Conservation (phyloP, 2,113 vertebrate genomes). For the Empidonax alnorum region DNA sequence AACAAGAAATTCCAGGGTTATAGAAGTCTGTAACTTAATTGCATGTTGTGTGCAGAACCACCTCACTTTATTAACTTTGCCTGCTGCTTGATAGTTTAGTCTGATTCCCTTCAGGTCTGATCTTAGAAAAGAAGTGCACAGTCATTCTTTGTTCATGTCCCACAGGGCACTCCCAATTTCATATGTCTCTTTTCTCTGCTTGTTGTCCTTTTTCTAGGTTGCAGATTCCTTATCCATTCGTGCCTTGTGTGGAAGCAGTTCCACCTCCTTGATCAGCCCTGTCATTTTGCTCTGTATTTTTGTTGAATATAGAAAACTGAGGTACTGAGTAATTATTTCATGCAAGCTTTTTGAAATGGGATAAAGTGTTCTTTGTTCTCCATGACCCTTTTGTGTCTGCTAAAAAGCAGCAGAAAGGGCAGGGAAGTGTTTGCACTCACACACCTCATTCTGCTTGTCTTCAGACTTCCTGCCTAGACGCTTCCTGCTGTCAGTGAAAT, state of each 20-base stretch:
- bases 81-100: not conserved
- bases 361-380: slow-evolving; percentile 5
- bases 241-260: not conserved
- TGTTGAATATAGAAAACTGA: not conserved
- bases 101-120: not conserved
- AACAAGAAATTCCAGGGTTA: not conserved
- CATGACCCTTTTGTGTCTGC: not conserved
- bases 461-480: slow-evolving; percentile 34
- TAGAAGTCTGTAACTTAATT: not conserved
- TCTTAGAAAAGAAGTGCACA: not conserved
- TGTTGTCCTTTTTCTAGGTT: not conserved
- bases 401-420: slow-evolving; percentile 50
- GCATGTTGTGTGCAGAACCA: not conserved
- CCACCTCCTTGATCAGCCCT: not conserved
- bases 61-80: not conserved
- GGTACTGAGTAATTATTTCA: not conserved
- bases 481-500: slow-evolving; percentile 36
- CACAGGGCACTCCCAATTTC: not conserved
- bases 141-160: not conserved
- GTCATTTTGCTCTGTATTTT: not conserved
- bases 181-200: not conserved
- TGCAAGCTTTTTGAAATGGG: not conserved
- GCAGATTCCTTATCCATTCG: not conserved
- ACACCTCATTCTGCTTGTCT: not conserved
- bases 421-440: not conserved